Evolutionary conservation across 2,888 invertebrate species (phyloP), one percentile per base, ranked within the genome.

Genomic region (Caenorhabditis sulstoni): DNA sequence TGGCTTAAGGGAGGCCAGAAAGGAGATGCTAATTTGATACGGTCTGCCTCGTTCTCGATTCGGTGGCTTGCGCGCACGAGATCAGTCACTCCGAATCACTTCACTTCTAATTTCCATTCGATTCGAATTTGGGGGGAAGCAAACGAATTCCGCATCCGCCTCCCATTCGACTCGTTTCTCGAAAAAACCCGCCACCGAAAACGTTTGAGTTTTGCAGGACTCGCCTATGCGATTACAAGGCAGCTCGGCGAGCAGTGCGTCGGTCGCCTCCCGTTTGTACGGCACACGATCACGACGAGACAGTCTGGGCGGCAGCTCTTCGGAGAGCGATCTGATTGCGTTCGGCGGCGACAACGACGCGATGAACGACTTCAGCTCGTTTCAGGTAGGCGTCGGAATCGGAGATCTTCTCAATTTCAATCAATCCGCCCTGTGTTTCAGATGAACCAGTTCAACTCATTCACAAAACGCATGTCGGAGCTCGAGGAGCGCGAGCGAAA

Each of bases 181-280:
- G 39, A n/a, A n/a, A n/a, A n/a, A n/a, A n/a, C 22, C 22, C 35
- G 62, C 47, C 35, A 12, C 29, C 22, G 7, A 8, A 35, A 39
- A 18, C 18, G 18, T 37, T 11, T 44, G n/a, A n/a, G 37, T 23
- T 55, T 81, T 85, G 3, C 81, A 85, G 85, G 85, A 85, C 68
- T 85, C 84, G 64, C 84, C 84, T 67, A 86, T 86, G 86, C 79
- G 86, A 61, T 74, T 86, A 79, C 81, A 84, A 78, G 86, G 86
- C 73, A 74, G 77, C 53, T 81, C 84, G 62, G 81, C 89, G 53
- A 85, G 85, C 50, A 83, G 85, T 39, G 86, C 88, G 44, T 85
- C 88, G 53, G 89, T 89, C 57, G 89, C 89, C 20, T 88, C 87
- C 23, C 85, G 89, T 18, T 82, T 89, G 29, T 89, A 89, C 82